phyloP scores from a whole-genome alignment of 2,888 invertebrate genomes.

The Philereme vetulata region DNA sequence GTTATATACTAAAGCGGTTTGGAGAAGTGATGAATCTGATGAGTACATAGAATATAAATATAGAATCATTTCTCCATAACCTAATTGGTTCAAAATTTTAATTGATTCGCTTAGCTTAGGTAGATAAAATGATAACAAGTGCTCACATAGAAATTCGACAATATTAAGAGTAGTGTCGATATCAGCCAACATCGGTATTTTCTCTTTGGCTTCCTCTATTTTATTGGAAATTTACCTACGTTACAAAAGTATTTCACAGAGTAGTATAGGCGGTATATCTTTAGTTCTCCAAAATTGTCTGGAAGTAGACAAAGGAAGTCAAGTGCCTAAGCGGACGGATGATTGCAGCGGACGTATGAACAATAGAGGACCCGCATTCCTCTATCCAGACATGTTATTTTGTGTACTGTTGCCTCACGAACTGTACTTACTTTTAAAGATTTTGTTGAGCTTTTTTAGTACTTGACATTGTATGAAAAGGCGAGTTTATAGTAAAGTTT shows the following conservation, averaged over 20 bases:
- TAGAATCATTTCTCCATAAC: too few relatives aligned
- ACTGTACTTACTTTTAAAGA: background rate
- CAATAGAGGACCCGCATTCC: slow-evolving; percentile 58
- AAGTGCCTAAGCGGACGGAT: slow-evolving; percentile 49
- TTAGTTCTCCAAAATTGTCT: slow-evolving; percentile 36
- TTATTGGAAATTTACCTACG: background rate
- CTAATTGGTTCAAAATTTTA: too few relatives aligned
- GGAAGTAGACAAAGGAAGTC: slow-evolving; percentile 40
- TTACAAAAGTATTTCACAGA: background rate
- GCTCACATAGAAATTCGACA: background rate
- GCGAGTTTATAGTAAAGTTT: too few relatives aligned
- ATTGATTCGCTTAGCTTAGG: too few relatives aligned
- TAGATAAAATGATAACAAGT: background rate
- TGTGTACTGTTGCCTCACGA: slow-evolving; percentile 24
- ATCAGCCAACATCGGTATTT: too few relatives aligned
- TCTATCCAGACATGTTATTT: slow-evolving; percentile 34
- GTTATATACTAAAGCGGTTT: too few relatives aligned
- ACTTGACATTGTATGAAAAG: background rate
- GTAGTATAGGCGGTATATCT: slow-evolving; percentile 15
- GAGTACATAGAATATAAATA: too few relatives aligned
- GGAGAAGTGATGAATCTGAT: too few relatives aligned
- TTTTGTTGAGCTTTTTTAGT: background rate
- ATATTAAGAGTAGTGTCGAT: too few relatives aligned
- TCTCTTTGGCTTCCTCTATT: too few relatives aligned
- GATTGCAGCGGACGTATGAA: slow-evolving; percentile 42